Conservation (phyloP, 2,888 invertebrate species). For the Agrenia bidenticulata region DNA sequence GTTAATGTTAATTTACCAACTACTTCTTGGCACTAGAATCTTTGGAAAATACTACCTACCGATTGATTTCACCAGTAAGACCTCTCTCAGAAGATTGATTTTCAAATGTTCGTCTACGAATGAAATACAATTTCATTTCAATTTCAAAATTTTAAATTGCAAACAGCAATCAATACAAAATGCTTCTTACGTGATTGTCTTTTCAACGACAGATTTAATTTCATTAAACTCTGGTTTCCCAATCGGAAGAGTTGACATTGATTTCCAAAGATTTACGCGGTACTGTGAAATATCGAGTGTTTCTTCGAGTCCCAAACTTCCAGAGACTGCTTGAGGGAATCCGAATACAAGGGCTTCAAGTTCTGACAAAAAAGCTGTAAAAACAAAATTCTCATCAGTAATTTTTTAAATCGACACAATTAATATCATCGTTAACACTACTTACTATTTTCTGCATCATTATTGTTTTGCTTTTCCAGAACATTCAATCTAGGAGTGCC, state of each 20-base stretch:
- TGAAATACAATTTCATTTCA: background rate
- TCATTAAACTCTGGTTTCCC: conserved; percentile 28
- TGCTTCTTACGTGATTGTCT: conserved; percentile 21
- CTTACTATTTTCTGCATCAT: background rate
- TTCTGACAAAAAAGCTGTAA: background rate
- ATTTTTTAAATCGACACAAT: background rate
- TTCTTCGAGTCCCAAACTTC: conserved; percentile 26
- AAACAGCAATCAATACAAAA: background rate
- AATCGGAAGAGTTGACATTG: conserved; percentile 31
- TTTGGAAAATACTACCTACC: conserved; percentile 8
- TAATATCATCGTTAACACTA: background rate
- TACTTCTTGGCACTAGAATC: too few species aligned
- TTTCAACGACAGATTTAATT: conserved; percentile 26
- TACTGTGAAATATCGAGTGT: conserved; percentile 32
- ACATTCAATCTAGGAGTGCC: conserved; percentile 1
- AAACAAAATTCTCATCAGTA: background rate
- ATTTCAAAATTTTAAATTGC: conserved; percentile 2
- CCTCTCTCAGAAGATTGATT: conserved; percentile 4
- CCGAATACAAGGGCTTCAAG: conserved; percentile 15
- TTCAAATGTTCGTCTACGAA: conserved; percentile 1
- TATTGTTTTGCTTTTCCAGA: background rate
- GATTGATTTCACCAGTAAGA: conserved; percentile 5
- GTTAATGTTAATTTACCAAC: background rate
- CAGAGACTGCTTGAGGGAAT: conserved; percentile 22
- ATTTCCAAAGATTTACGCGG: conserved; percentile 39